Percentiles rank a stretch among this genome's conserved stretches.
Conservation (phyloP, 92 coral and sea anemone genomes). For the Bergia sp. region DNA sequence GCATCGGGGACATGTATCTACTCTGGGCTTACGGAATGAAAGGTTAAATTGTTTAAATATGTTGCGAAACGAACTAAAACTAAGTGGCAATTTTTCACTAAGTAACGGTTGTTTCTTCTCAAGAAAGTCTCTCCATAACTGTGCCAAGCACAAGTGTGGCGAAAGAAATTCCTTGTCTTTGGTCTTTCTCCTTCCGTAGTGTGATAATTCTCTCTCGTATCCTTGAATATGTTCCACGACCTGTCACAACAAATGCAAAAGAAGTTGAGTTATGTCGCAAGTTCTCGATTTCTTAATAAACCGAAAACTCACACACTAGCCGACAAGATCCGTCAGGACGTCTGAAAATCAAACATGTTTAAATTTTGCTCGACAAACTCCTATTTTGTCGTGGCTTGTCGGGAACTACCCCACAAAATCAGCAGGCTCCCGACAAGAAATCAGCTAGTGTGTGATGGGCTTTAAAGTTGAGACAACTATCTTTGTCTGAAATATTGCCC, state of each 20-base stretch:
- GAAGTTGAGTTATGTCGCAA: background rate
- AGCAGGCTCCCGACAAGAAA: too few species aligned
- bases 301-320: background rate
- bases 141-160: slow-evolving; percentile 36
- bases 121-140: slow-evolving; percentile 46
- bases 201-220: slow-evolving; percentile 41
- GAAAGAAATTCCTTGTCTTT: slow-evolving; percentile 45
- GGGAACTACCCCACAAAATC: too few species aligned
- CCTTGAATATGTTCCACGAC: slow-evolving; percentile 44
- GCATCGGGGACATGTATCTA: slow-evolving; percentile 27
- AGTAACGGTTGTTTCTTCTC: slow-evolving; percentile 5
- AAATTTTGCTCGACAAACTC: background rate
- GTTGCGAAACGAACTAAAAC: slow-evolving; percentile 40
- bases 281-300: background rate
- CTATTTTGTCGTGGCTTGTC: background rate
- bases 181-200: slow-evolving; percentile 41
- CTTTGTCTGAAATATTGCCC: background rate
- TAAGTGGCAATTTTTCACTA: slow-evolving; percentile 26
- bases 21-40: slow-evolving; percentile 20
- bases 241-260: slow-evolving; percentile 19
- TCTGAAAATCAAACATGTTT: background rate
- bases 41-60: slow-evolving; percentile 17
- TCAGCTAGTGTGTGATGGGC: background rate
- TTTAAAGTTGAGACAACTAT: background rate
- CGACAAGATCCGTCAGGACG: background rate